A percentile compares a stretch with the other conserved stretches of the same genome.
These are phyloP conservation scores for Sceloporus undulatus DNA, from an alignment of 2,113 vertebrate genomes.

Conservation along the genomic window DNA sequence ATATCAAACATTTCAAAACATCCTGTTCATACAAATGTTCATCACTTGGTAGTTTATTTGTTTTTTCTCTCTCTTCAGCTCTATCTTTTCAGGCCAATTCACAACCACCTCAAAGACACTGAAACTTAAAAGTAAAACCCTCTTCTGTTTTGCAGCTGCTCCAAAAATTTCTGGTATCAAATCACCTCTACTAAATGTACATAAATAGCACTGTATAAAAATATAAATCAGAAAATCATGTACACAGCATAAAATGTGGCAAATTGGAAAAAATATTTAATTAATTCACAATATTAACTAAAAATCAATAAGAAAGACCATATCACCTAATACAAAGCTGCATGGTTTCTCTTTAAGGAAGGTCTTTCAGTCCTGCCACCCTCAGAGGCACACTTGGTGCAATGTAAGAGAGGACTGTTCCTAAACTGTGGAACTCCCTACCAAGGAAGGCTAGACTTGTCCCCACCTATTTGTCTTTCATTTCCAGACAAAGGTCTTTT, in stretches of 20 bases:
- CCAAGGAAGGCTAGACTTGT: too few relatives aligned
- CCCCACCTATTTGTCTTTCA: too few relatives aligned
- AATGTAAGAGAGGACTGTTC: too few relatives aligned
- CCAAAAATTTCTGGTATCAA: constrained; percentile 58
- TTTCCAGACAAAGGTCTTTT: too few relatives aligned
- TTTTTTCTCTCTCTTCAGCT: constrained; percentile 35
- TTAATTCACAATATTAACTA: constrained; percentile 8
- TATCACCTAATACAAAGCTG: too few relatives aligned
- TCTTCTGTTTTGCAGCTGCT: constrained; percentile 53
- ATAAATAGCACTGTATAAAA: neutral
- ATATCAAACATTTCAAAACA: constrained; percentile 72
- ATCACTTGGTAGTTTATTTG: constrained; percentile 72
- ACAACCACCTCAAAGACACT: neutral
- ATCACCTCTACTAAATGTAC: neutral
- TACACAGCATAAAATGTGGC: neutral
- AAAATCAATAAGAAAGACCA: neutral
- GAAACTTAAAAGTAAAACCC: constrained; percentile 25
- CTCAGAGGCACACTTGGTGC: too few relatives aligned
- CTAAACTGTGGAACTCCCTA: too few relatives aligned
- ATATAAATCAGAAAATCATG: neutral
- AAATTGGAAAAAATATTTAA: constrained; percentile 37
- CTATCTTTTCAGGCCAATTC: neutral
- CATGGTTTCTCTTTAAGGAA: too few relatives aligned
- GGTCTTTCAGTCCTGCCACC: too few relatives aligned
- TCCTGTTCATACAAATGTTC: constrained; percentile 69